phyloP scores from a whole-genome alignment of 1,140 invertebrate genomes.

The Zeugodacus cucurbitae region DNA sequence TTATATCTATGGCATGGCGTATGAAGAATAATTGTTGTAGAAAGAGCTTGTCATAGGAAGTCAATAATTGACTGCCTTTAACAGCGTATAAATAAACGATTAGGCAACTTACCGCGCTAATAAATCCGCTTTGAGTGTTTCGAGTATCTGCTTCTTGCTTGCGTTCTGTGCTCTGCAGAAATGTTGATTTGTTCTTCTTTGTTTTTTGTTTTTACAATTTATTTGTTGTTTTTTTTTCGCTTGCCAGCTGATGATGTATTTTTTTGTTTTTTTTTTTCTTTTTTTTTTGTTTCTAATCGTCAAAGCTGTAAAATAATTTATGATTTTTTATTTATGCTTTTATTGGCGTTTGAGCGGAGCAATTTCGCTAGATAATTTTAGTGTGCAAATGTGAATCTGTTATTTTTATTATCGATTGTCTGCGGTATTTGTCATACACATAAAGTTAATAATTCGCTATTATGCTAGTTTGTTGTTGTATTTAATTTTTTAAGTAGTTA shows the following conservation, averaged over 20 bases:
- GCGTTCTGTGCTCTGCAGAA: not conserved
- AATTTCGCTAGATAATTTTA: not conserved
- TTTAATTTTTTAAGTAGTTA: too few species aligned
- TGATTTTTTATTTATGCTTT: not conserved
- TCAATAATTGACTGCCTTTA: slow-evolving; percentile 1
- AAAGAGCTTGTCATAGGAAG: not conserved
- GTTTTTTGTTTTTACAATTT: not conserved
- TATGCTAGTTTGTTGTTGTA: too few species aligned
- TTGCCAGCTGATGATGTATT: not conserved
- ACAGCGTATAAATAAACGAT: not conserved
- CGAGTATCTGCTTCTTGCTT: not conserved
- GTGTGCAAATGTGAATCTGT: not conserved
- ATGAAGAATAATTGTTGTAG: not conserved
- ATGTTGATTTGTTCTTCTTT: not conserved
- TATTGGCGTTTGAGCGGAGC: not conserved
- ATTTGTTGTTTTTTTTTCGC: not conserved
- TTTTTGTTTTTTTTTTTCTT: not conserved
- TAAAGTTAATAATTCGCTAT: too few species aligned
- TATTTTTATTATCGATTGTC: not conserved
- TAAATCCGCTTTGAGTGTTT: not conserved
- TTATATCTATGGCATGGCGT: too few species aligned
- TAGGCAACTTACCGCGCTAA: slow-evolving; percentile 17
- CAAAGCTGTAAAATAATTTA: not conserved
- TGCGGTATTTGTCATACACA: too few species aligned
- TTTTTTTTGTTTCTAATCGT: not conserved